Evolutionary conservation across 2,888 invertebrate genomes (phyloP).

Genomic region (Drosophila kokeensis): DNA sequence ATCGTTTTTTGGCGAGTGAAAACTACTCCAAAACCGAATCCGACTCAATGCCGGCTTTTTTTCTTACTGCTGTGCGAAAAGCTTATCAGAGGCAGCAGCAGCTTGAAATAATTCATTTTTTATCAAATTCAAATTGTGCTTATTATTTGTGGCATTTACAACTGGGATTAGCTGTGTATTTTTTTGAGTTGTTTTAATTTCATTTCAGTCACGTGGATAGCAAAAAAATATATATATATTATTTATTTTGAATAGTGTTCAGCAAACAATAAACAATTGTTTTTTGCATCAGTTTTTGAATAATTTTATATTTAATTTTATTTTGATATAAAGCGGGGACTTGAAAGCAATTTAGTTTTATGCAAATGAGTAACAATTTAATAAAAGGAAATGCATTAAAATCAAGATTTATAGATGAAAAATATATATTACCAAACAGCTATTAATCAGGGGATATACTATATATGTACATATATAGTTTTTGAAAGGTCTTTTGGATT

Average conservation of each 20-base stretch:
- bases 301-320: neutral
- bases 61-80: neutral
- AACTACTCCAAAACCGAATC: neutral
- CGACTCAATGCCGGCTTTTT: neutral
- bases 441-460: neutral
- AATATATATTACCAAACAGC: neutral
- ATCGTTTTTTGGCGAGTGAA: neutral
- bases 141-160: neutral
- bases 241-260: neutral
- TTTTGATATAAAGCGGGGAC: neutral
- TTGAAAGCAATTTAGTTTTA: neutral
- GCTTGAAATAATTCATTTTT: neutral
- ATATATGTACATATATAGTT: neutral
- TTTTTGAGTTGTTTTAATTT: neutral
- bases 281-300: neutral
- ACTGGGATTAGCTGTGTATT: neutral
- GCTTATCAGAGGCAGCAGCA: neutral
- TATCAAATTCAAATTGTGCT: neutral
- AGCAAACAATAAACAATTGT: neutral
- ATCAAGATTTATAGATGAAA: neutral
- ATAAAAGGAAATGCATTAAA: neutral
- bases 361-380: neutral
- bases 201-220: neutral
- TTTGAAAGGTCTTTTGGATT: neutral
- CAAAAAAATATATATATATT: fast-evolving